Evolutionary conservation across 2,888 invertebrate species (phyloP), one percentile per base, ranked within the genome.

Genomic region (Noctua pronuba): DNA sequence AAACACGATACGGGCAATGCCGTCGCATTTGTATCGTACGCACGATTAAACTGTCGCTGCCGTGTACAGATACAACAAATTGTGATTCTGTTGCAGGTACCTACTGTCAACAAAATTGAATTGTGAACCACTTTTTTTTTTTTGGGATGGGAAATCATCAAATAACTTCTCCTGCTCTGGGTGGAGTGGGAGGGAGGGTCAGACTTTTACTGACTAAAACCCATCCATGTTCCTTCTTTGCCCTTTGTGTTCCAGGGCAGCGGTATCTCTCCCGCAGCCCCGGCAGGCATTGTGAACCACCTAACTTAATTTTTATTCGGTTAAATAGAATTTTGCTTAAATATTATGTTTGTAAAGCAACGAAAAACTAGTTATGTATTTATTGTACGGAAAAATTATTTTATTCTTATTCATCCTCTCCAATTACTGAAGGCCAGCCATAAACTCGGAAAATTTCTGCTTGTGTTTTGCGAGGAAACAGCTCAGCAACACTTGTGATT

Each of bases 1-100:
- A 84, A 85, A 81, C 81, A 70, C 60, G 81, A 73, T 73, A 81
- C 82, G 72, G 73, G 44, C 75, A 55, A 65, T n/a, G 58, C 67
- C 69, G 35, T 58, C 81, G 66, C 85, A 83, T 83, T 83, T 85
- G 69, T 83, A 85, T 70, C 35, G 85, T 58, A 76, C 73, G 85
- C 76, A 76, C 82, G 82, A 85, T 85, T 85, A 62, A 82, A 28
- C 55, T 73, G 83, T 80, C 73, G 70, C 46, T 73, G 68, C 49
- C 41, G 31, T 21, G 21, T 35, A 38, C 35, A 66, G 65, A 75
- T 64, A 68, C 28, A 84, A 80, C 75, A 68, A 80, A 68, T 65
- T 62, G 55, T 28, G n/a, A 71, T 44, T 74, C 28, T 71, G 85
- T 70, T 73, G 58, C 44, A 71, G 35, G 55, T 46, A 65, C n/a